Base-by-base conservation (phyloP, 2,888 invertebrate genomes). In the Stratiomys singularior region DNA sequence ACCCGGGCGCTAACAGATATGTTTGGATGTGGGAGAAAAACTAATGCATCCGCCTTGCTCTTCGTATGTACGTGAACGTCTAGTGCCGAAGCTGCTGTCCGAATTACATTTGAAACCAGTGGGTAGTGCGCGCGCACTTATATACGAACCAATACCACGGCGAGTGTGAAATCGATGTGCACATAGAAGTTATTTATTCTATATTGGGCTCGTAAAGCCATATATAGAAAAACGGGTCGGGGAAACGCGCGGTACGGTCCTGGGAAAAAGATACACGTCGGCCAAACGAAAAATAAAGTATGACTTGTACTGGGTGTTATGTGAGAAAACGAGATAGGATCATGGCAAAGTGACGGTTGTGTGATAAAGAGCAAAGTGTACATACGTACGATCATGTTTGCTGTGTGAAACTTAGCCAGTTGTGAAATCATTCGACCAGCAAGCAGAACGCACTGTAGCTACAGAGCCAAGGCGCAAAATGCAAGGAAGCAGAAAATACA, bases 401-500 rank as follows among this genome's bases (percentile, higher is more conserved):
- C 64, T 47, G 37, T 67, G 60, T 58, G 72, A 30, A 56, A 74
- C 44, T 15, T 60, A 74, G 21, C 74, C 58, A 74, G 30, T 74
- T 74, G 74, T 58, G 74, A 58, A 74, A 74, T 74, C 74, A 37
- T 74, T 74, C 74, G 60, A 74, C 74, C 60, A 74, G 74, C 74
- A 37, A 37, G 37, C 37, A 69, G 47, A 69, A 47, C 18, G 58
- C 58, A 60, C 74, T 60, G 4, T 30, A 25, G 30, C 71, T 52
- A 25, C 52, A 27, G 7, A 28, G 63, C 28, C 63, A 28, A 25
- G 64, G 37, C n/a, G 28, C 44, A 21, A 21, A 37, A 37, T 30
- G 37, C 21, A 21, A 44, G 30, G n/a, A 2, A 46, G 44, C 69
- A 69, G 47, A 25, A 23, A n/a, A n/a, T n/a, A 27, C 52, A 56